A percentile compares a stretch with the other conserved stretches of the same genome.
phyloP scores from a whole-genome alignment of 2,113 vertebrate species.

The Acrocephalus kingi region DNA sequence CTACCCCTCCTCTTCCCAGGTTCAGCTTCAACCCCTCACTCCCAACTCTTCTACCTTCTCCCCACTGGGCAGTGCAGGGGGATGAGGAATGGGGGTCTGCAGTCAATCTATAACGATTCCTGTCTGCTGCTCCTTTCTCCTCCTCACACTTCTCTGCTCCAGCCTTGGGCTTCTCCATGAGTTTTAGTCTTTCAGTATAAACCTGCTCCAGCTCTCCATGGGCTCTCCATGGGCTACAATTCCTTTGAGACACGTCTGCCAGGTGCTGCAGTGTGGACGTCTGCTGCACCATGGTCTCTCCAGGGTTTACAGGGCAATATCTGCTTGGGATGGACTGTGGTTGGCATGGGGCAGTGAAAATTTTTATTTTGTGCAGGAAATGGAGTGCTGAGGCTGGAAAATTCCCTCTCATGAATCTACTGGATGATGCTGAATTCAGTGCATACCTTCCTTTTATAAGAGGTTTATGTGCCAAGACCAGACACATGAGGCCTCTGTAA shows the following conservation, averaged over 20 bases:
- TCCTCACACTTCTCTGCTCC: background rate
- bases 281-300: background rate
- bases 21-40: background rate
- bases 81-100: background rate
- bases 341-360: background rate
- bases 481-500: background rate
- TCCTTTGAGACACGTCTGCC: background rate
- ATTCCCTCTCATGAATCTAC: background rate
- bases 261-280: background rate
- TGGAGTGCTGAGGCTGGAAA: background rate
- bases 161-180: background rate
- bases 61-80: rapidly evolving
- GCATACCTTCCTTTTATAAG: background rate
- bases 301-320: background rate
- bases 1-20: background rate
- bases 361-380: background rate
- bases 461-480: background rate
- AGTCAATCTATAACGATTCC: rapidly evolving
- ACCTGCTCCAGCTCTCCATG: background rate
- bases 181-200: background rate
- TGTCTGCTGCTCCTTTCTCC: background rate
- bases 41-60: background rate
- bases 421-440: background rate
- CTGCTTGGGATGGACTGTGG: background rate
- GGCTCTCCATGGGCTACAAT: background rate